These are phyloP conservation scores for Fistularia tabacaria DNA, from an alignment of 2,797 vertebrate species.

Conservation along the genomic window DNA sequence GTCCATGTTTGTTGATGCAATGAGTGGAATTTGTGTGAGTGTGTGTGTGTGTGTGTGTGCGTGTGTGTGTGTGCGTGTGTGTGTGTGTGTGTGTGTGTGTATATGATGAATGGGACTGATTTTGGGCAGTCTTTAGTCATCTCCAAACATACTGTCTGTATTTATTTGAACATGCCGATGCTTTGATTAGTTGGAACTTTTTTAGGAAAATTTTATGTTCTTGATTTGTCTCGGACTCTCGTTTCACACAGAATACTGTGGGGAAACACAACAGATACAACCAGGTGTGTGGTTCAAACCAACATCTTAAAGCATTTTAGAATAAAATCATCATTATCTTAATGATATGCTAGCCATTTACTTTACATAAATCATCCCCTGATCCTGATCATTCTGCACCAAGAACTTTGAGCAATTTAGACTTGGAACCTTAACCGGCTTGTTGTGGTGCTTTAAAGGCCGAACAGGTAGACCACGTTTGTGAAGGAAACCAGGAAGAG, in stretches of 20 bases:
- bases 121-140: slow-evolving; percentile 26
- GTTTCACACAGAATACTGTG: neutral
- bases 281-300: no score
- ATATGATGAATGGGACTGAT: slow-evolving; percentile 35
- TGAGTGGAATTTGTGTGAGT: slow-evolving; percentile 44
- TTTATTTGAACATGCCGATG: slow-evolving; percentile 49
- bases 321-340: no score
- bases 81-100: slow-evolving; percentile 2
- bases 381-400: no score
- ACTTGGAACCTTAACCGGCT: no score
- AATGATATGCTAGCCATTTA: no score
- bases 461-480: no score
- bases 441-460: no score
- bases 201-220: slow-evolving; percentile 21
- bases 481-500: no score
- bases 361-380: no score
- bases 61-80: slow-evolving; percentile 11
- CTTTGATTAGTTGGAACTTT: slow-evolving; percentile 46
- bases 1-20: slow-evolving; percentile 62
- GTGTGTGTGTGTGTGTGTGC: slow-evolving; percentile 10
- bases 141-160: slow-evolving; percentile 32
- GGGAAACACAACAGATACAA: no score
- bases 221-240: slow-evolving; percentile 12
- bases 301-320: no score
- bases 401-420: no score